A percentile compares a stretch with the other conserved stretches of the same genome.
These are phyloP conservation scores for Orestias chungarensis DNA, from an alignment of 2,797 vertebrate species.

Conservation along the genomic window DNA sequence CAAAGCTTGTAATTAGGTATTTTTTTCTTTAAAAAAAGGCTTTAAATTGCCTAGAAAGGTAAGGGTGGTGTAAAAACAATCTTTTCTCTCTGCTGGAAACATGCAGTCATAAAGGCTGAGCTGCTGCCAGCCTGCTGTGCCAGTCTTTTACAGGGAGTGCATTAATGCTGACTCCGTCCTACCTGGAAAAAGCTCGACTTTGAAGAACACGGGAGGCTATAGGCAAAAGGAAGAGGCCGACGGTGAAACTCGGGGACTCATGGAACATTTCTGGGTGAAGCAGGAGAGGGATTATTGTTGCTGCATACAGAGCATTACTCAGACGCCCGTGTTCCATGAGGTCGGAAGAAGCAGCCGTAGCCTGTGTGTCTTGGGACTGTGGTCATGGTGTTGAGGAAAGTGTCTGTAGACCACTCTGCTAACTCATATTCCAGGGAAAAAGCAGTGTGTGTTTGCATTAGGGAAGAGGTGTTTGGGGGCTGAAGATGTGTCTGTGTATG, in stretches of 20 bases:
- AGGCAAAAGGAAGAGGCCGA: constrained; percentile 17
- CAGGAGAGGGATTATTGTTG: constrained; percentile 38
- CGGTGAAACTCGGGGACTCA: constrained; percentile 22
- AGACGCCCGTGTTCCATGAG: constrained; percentile 31
- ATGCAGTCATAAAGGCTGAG: constrained; percentile 63
- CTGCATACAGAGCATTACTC: constrained; percentile 40
- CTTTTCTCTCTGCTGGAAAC: constrained; percentile 71
- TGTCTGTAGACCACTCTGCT: constrained; percentile 53
- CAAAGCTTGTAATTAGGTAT: constrained; percentile 46
- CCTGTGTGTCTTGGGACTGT: constrained; percentile 51
- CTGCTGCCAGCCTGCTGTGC: constrained; percentile 60
- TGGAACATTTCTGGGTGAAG: constrained; percentile 43
- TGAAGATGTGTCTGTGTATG: constrained; percentile 63
- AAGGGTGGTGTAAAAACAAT: constrained; percentile 55
- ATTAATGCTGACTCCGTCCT: constrained; percentile 72
- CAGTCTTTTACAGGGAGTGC: constrained; percentile 63
- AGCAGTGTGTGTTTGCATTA: constrained; percentile 57
- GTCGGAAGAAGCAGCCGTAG: constrained; percentile 41
- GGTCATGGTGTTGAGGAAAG: constrained; percentile 56
- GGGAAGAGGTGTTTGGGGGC: constrained; percentile 55
- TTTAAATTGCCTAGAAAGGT: constrained; percentile 42
- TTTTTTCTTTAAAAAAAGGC: no score
- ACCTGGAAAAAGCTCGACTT: constrained; percentile 54
- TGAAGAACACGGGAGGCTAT: constrained; percentile 22
- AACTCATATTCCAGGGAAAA: constrained; percentile 67